phyloP scores from a whole-genome alignment of 1,140 invertebrate species.

The Drosophila micromelanica region DNA sequence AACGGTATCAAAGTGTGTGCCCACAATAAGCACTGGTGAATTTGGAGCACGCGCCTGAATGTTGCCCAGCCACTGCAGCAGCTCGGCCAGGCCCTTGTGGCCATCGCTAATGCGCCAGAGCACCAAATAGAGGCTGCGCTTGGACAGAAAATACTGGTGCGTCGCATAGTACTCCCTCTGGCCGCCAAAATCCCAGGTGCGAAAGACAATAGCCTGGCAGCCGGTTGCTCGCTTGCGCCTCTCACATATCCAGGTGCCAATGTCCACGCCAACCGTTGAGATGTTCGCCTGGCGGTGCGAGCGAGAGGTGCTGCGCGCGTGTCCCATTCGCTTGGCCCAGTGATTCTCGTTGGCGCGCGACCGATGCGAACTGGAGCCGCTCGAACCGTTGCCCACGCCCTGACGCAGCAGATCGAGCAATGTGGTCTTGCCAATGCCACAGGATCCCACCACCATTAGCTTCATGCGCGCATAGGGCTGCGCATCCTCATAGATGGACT shows the following conservation, averaged over 20 bases:
- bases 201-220: conserved; percentile 95
- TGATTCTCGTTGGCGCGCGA: conserved; percentile 86
- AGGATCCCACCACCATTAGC: conserved; percentile 98
- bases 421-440: conserved; percentile 97
- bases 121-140: conserved; percentile 97
- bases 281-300: conserved; percentile 86
- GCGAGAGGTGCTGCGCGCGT: conserved; percentile 86
- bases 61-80: conserved; percentile 97
- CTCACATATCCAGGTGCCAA: conserved; percentile 97
- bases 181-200: conserved; percentile 99
- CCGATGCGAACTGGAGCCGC: conserved; percentile 56
- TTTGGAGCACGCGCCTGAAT: conserved; percentile 97
- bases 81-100: conserved; percentile 94
- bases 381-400: conserved; percentile 82
- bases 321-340: conserved; percentile 97
- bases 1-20: conserved; percentile 96
- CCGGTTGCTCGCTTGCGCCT: conserved; percentile 88
- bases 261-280: conserved; percentile 98
- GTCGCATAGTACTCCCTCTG: conserved; percentile 98
- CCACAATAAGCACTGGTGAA: conserved; percentile 96
- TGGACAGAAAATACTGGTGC: conserved; percentile 99
- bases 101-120: conserved; percentile 98
- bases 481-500: conserved; percentile 95
- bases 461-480: conserved; percentile 98
- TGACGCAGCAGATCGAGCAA: conserved; percentile 94